These are phyloP conservation scores for Parapsyche elsis DNA, from an alignment of 1,140 invertebrate genomes.

Conservation along the genomic window DNA sequence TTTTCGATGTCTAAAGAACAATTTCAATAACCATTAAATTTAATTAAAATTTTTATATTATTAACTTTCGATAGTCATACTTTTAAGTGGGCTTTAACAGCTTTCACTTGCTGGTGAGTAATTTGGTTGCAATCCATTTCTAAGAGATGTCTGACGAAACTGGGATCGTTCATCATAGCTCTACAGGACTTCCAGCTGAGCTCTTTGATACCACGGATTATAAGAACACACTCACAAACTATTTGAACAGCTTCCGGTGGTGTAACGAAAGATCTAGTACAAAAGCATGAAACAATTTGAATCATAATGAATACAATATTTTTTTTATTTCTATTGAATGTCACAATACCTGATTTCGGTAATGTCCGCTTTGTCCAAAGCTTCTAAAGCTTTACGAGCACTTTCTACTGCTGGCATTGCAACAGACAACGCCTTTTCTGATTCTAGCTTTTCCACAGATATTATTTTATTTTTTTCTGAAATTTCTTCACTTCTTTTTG, in stretches of 20 bases:
- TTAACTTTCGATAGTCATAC: slow-evolving; percentile 50
- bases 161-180: slow-evolving; percentile 90
- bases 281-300: slow-evolving; percentile 27
- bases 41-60: slow-evolving; percentile 20
- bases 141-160: slow-evolving; percentile 81
- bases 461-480: slow-evolving; percentile 83
- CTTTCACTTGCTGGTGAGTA: slow-evolving; percentile 77
- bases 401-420: slow-evolving; percentile 84
- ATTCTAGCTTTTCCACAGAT: slow-evolving; percentile 81
- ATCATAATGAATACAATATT: neutral
- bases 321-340: slow-evolving; percentile 18
- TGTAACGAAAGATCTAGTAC: slow-evolving; percentile 82
- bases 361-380: slow-evolving; percentile 89
- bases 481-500: slow-evolving; percentile 82
- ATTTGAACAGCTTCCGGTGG: slow-evolving; percentile 88
- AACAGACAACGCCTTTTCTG: slow-evolving; percentile 79
- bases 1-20: slow-evolving; percentile 66
- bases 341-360: slow-evolving; percentile 81
- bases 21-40: neutral
- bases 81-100: slow-evolving; percentile 78
- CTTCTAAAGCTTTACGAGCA: slow-evolving; percentile 80
- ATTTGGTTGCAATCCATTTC: slow-evolving; percentile 88
- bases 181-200: slow-evolving; percentile 91
- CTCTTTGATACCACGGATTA: slow-evolving; percentile 83
- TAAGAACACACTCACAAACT: slow-evolving; percentile 88